Percentiles rank a stretch among this genome's conserved stretches.
phyloP scores from a whole-genome alignment of 2,113 vertebrate genomes.

The Ctenodactylus gundi region DNA sequence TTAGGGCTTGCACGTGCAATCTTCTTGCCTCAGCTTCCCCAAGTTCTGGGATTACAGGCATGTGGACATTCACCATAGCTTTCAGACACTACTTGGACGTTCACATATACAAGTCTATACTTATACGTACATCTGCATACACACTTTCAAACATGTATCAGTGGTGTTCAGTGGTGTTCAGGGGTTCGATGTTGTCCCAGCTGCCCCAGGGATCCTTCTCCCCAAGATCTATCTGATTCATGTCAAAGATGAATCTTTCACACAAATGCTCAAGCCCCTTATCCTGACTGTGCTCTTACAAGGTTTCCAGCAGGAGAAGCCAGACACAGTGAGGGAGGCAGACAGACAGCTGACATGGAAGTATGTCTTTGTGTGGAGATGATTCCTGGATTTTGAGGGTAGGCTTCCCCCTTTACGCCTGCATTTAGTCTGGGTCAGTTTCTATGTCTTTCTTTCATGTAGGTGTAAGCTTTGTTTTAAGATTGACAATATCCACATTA shows the following conservation, averaged over 20 bases:
- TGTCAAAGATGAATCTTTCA: neutral
- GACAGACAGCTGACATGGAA: neutral
- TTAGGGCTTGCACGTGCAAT: no score
- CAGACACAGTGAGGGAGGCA: neutral
- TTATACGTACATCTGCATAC: neutral
- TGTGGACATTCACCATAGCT: no score
- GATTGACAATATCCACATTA: no score
- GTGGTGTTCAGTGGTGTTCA: neutral
- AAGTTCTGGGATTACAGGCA: no score
- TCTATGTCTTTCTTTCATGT: neutral
- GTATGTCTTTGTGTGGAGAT: fast-evolving
- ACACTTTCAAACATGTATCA: neutral
- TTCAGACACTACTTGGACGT: no score
- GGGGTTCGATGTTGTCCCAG: neutral
- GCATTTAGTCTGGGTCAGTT: no score
- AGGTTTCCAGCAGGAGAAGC: neutral
- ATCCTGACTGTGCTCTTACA: neutral
- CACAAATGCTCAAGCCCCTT: neutral
- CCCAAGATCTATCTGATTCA: no score
- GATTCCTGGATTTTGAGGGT: neutral
- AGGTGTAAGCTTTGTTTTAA: neutral
- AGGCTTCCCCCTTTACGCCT: neutral
- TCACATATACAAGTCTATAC: neutral
- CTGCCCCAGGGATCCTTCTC: neutral
- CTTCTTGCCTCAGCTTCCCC: no score